Conservation (phyloP, 1,140 invertebrate species). For the Marisa cornuarietis region DNA sequence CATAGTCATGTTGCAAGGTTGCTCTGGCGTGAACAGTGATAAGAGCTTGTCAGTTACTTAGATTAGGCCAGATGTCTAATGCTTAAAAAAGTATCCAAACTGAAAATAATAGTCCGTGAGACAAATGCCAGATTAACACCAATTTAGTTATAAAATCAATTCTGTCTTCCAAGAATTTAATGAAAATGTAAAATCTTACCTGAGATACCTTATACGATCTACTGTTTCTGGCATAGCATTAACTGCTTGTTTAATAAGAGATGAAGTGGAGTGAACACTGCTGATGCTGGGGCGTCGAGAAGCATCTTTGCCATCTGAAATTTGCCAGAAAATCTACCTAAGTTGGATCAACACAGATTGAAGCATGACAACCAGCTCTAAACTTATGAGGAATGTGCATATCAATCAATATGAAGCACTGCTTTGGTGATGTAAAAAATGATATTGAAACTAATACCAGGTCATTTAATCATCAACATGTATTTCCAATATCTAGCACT, state of each 20-base stretch:
- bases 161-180: neutral
- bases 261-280: constrained; percentile 29
- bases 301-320: neutral
- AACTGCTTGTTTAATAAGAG: constrained; percentile 18
- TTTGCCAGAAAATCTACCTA: neutral
- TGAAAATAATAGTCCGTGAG: neutral
- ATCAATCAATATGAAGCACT: neutral
- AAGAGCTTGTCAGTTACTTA: no score
- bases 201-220: constrained; percentile 41
- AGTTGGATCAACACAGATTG: neutral
- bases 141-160: neutral
- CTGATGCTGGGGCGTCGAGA: constrained; percentile 7
- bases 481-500: no score
- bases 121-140: neutral
- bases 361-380: neutral
- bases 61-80: neutral
- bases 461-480: no score
- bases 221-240: constrained; percentile 41
- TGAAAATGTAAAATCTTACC: constrained; percentile 24
- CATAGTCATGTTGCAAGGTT: constrained; percentile 40
- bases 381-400: neutral
- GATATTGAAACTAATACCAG: no score
- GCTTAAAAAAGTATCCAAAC: neutral
- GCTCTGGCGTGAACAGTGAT: constrained; percentile 30
- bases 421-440: neutral